Base-by-base conservation (phyloP, 2,888 invertebrate genomes). In the Mimachlamys varia region DNA sequence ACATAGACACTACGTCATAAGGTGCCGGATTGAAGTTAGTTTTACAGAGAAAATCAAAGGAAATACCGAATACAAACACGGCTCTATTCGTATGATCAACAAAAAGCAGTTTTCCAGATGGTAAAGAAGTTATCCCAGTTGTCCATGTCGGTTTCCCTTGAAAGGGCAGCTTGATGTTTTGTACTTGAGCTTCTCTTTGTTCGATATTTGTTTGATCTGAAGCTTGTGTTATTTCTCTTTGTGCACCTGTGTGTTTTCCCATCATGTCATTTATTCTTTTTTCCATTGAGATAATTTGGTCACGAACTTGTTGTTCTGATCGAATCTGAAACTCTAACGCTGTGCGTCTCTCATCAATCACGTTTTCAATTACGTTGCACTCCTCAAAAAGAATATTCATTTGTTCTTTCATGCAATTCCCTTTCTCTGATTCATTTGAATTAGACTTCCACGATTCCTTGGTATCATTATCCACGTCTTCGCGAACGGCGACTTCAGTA, bases 1-100 rank as follows among this genome's bases (percentile, higher is more conserved):
- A 87, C 13, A 91, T 89, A 0, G 89, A 17, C 19, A 88, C 88
- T 15, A 90, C 90, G 44, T 91, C 91, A 87, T 91, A 91, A 19
- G 91, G 90, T 2, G 90, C 58, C 15, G 91, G 89, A 38, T 88
- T 22, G 12, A 91, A 88, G 10, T 76, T 33, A 17, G 88, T 88
- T 33, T 88, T 55, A 22, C 89, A 89, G 27, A 91, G 3, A 38
- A 76, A 38, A n/a, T 87, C 76, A 53, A 58, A 37, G 13, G 88
- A 50, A 4, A 88, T 55, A 88, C 87, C 87, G 17, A 87, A 90
- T n/a, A 91, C 44, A 53, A 87, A 55, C 5, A 91, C 12, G 3
- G 33, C 19, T 87, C 76, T 89, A 58, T 90, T 91, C 15, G 44
- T 87, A 49, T 90, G 89, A 37, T 91, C 91, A 19, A 88, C 89